Evolutionary conservation across 2,888 invertebrate species (phyloP).

Genomic region (Sericinus montela): DNA sequence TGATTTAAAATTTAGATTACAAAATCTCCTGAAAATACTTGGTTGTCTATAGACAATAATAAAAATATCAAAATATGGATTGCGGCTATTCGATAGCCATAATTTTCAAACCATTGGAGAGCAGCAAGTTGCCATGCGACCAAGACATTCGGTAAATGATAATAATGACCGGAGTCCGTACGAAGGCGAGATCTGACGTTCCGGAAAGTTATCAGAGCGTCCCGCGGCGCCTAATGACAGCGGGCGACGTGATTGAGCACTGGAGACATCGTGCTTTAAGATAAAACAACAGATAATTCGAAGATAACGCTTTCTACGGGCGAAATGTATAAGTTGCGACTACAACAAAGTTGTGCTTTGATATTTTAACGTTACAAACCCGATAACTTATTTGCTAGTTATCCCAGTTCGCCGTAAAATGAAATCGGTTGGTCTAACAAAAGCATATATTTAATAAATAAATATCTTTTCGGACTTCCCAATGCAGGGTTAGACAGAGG

Average conservation of each 20-base stretch:
- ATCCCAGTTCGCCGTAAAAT: no score
- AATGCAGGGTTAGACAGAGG: no score
- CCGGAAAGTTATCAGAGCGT: constrained; percentile 37
- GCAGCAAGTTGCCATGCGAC: constrained; percentile 22
- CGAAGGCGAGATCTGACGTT: constrained; percentile 25
- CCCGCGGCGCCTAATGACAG: constrained; percentile 27
- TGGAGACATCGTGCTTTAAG: constrained; percentile 17
- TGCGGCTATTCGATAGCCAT: constrained; percentile 11
- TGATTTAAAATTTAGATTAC: no score
- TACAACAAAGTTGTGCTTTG: no score
- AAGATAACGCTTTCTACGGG: constrained; percentile 4
- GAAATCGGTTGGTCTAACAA: no score
- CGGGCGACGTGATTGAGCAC: constrained; percentile 23
- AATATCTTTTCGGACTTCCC: no score
- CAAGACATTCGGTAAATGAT: constrained; percentile 32
- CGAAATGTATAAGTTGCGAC: no score
- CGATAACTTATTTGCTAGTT: no score
- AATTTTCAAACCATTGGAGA: constrained; percentile 9
- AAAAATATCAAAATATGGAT: constrained; percentile 1
- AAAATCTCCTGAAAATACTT: no score
- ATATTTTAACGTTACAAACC: no score
- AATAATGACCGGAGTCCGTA: constrained; percentile 23
- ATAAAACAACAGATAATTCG: constrained; percentile 15
- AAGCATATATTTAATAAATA: no score
- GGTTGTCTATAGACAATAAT: not conserved